These are phyloP conservation scores for Drosophila koepferae DNA, from an alignment of 2,888 invertebrate genomes.

Conservation along the genomic window DNA sequence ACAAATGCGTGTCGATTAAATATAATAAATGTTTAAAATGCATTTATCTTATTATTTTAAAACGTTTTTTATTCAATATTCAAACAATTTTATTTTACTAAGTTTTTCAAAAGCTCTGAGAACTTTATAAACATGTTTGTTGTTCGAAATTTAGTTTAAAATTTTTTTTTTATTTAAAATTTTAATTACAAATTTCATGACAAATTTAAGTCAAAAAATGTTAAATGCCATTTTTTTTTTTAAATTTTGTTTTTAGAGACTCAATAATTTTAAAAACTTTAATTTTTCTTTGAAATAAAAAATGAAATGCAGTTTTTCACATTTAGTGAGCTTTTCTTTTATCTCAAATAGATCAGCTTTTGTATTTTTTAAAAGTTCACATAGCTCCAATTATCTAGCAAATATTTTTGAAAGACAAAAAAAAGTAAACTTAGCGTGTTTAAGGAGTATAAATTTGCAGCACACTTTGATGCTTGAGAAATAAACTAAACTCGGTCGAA, in stretches of 20 bases:
- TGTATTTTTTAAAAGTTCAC: neutral
- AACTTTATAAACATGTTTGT: neutral
- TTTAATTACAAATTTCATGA: too few relatives aligned
- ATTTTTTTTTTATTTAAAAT: too few relatives aligned
- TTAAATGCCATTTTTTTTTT: too few relatives aligned
- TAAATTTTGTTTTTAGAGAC: too few relatives aligned
- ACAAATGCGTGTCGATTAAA: constrained; percentile 22
- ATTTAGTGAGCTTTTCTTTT: too few relatives aligned
- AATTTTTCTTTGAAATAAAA: too few relatives aligned
- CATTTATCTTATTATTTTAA: neutral
- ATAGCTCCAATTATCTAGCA: neutral
- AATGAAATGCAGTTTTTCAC: neutral
- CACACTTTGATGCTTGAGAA: constrained; percentile 1
- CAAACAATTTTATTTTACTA: neutral
- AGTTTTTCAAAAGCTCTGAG: neutral
- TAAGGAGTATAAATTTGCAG: constrained; percentile 5
- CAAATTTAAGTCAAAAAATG: too few relatives aligned
- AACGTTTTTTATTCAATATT: neutral
- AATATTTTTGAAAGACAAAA: neutral
- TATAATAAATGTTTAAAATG: constrained; percentile 10
- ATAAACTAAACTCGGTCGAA: constrained; percentile 10
- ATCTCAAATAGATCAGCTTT: neutral
- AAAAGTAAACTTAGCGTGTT: constrained; percentile 1
- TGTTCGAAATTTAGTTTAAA: neutral
- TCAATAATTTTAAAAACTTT: too few relatives aligned